Conservation (phyloP, 2,888 invertebrate species). For the Ramazzottius varieornatus region DNA sequence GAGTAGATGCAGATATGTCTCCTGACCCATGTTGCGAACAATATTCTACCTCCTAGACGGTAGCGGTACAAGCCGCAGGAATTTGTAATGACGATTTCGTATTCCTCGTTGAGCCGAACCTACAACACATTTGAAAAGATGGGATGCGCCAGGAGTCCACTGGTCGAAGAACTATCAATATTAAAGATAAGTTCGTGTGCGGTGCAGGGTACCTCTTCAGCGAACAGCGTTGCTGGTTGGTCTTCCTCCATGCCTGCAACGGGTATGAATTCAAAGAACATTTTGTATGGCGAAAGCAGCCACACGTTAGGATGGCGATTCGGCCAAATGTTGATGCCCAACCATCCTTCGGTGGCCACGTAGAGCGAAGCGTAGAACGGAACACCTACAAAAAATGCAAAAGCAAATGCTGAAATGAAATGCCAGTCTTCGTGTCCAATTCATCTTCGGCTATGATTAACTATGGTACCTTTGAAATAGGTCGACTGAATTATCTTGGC, state of each 20-base stretch:
- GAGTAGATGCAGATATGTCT: too few species aligned
- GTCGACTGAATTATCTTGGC: constrained; percentile 9
- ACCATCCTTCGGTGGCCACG: constrained; percentile 20
- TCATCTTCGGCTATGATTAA: too few species aligned
- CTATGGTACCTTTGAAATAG: too few species aligned
- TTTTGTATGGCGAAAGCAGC: constrained; percentile 16
- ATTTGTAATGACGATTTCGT: neutral
- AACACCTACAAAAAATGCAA: constrained; percentile 9
- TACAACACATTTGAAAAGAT: neutral
- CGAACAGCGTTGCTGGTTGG: constrained; percentile 16
- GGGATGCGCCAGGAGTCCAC: neutral
- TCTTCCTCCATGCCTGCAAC: constrained; percentile 14
- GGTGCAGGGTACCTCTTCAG: constrained; percentile 14
- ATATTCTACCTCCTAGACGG: neutral
- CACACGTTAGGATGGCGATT: constrained; percentile 11
- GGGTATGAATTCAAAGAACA: constrained; percentile 21
- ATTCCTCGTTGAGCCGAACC: neutral
- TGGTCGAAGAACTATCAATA: neutral
- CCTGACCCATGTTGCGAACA: too few species aligned
- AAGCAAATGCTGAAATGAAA: neutral
- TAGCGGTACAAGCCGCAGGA: neutral
- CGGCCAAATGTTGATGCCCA: constrained; percentile 13
- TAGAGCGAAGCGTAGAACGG: constrained; percentile 19
- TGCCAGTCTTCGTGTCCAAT: too few species aligned
- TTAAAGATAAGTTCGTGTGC: neutral